These are phyloP conservation scores for Tragelaphus buxtoni DNA, from an alignment of 2,113 vertebrate genomes.

Conservation along the genomic window DNA sequence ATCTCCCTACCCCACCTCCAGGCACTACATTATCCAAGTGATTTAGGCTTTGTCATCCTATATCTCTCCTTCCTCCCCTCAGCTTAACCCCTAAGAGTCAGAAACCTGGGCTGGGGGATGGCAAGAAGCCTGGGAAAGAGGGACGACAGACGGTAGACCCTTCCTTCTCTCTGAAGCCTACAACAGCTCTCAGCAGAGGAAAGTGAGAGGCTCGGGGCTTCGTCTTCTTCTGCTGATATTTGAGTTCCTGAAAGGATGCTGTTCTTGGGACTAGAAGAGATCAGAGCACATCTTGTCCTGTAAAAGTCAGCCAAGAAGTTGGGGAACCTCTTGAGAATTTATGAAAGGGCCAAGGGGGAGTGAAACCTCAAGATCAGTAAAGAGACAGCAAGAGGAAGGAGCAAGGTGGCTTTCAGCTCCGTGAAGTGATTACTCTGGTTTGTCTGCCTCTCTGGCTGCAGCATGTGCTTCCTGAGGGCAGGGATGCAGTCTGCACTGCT, in stretches of 20 bases:
- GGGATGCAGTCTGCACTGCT: background rate
- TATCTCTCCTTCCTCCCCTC: background rate
- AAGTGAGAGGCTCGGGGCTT: background rate
- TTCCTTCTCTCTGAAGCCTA: background rate
- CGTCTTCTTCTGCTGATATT: background rate
- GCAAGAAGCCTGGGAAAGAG: background rate
- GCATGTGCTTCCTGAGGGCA: no score
- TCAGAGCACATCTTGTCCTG: background rate
- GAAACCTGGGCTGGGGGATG: background rate
- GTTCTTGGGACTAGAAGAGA: background rate
- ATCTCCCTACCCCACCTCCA: background rate
- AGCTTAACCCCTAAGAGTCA: background rate
- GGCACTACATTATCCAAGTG: background rate
- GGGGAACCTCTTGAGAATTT: background rate
- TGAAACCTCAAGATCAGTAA: background rate
- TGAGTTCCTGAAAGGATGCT: background rate
- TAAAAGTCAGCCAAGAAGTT: background rate
- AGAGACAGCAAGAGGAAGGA: background rate
- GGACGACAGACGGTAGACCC: background rate
- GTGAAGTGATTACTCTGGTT: background rate
- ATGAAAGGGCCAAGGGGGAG: background rate
- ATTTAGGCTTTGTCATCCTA: background rate
- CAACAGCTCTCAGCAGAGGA: background rate
- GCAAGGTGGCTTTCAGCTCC: background rate
- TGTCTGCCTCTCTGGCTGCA: background rate